Conservation (phyloP, 2,113 vertebrate species). For the Gopherus evgoodei region DNA sequence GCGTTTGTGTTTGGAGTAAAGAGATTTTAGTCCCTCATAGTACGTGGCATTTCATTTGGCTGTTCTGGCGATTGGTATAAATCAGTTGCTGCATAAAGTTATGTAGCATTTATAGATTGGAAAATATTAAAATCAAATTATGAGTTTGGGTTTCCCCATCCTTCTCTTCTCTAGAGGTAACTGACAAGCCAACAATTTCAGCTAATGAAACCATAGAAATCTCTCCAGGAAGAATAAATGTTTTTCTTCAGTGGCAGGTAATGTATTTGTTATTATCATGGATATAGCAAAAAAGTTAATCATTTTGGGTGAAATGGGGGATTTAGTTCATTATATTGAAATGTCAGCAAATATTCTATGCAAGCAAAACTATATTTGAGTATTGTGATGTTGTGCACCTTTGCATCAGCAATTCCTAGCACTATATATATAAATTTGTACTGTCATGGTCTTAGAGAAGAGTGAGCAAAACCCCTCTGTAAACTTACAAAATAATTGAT, state of each 20-base stretch:
- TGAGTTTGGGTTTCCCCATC: not conserved
- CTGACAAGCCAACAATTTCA: constrained; percentile 54
- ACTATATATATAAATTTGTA: not conserved
- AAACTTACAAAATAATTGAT: not conserved
- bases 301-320: not conserved
- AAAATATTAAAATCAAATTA: not conserved
- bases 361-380: not conserved
- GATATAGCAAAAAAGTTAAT: not conserved
- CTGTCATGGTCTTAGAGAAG: not conserved
- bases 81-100: not conserved
- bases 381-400: not conserved
- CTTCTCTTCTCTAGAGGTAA: constrained; percentile 50
- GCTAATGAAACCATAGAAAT: constrained; percentile 38
- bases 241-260: constrained; percentile 71
- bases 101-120: not conserved
- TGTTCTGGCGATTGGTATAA: not conserved
- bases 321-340: not conserved
- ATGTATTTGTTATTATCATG: not conserved
- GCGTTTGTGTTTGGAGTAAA: constrained; percentile 65
- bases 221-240: constrained; percentile 56
- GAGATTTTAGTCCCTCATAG: constrained; percentile 68
- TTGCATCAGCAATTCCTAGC: not conserved
- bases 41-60: constrained; percentile 50
- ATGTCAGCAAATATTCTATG: not conserved
- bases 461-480: not conserved